Evolutionary conservation across 2,888 invertebrate genomes (phyloP), one percentile per base, ranked within the genome.

Genomic region (Meteorus colon): DNA sequence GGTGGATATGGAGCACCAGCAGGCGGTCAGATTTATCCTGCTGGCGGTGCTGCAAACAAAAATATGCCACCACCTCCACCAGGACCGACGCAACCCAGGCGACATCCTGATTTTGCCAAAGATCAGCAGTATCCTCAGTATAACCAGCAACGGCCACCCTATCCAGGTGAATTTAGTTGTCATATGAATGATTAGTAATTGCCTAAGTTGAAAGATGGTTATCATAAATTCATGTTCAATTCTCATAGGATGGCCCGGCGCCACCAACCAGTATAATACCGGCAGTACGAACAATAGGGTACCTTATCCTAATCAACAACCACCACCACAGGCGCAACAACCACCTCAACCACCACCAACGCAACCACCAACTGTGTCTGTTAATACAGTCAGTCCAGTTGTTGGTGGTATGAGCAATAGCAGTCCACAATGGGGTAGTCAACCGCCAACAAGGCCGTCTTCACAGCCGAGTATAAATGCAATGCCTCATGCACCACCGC

Each of bases 21-120:
- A 78, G 90, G 90, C 81, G 89, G 88, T 83, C 88, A 90, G 81
- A 88, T 89, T 80, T 92, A 91, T 85, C 86, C 91, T 74, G 87
- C 88, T 73, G 88, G 90, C 63, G 88, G 89, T 70, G 89, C 90
- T 67, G 85, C 90, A 37, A 92, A 91, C 84, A 93, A 92, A 85
- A 91, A 91, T 81, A 91, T 92, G 91, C 93, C 93, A 60, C 92
- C 93, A 67, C 92, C 94, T 85, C 92, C 92, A 81, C 93, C 94
- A 73, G 89, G 89, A 73, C 88, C 89, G 37, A 89, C 85, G 69
- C 94, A 95, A 84, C 94, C 94, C 63, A 92, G 95, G 83, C 91
- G 96, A 85, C 96, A 95, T 91, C 96, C 95, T 73, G 95, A 95
- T 91, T 96, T 95, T 91, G 93, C 94, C 84, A 95, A 95, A 91